Percentiles rank a stretch among this genome's conserved stretches.
These are phyloP conservation scores for Trissoscelio sp. DNA, from an alignment of 2,888 invertebrate species.

Conservation along the genomic window DNA sequence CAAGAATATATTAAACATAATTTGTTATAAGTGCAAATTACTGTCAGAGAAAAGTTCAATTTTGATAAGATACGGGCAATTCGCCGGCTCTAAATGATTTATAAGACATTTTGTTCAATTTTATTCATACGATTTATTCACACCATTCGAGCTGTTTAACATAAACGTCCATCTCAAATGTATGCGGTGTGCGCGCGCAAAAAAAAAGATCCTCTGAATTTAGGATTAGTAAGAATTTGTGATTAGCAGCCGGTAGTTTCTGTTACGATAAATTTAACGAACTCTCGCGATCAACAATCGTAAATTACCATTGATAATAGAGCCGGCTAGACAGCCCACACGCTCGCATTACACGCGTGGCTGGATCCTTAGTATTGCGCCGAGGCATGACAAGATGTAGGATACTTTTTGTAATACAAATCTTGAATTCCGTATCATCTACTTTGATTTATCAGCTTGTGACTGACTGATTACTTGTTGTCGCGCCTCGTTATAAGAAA, in stretches of 20 bases:
- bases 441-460: slow-evolving; percentile 21
- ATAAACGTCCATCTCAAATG: slow-evolving; percentile 21
- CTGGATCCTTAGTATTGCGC: slow-evolving; percentile 19
- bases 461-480: slow-evolving; percentile 53
- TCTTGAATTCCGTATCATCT: slow-evolving; percentile 29
- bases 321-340: slow-evolving; percentile 48
- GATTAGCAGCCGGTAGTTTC: slow-evolving; percentile 40
- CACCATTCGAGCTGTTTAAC: slow-evolving; percentile 12
- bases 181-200: neutral
- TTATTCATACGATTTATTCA: no score
- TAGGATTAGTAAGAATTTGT: slow-evolving; percentile 5
- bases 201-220: neutral
- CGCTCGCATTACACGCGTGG: slow-evolving; percentile 50
- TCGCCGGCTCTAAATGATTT: slow-evolving; percentile 3
- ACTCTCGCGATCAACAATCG: slow-evolving; percentile 40
- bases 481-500: slow-evolving; percentile 24
- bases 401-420: slow-evolving; percentile 28
- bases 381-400: slow-evolving; percentile 40
- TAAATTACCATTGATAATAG: slow-evolving; percentile 69
- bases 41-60: slow-evolving; percentile 4
- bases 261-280: slow-evolving; percentile 62
- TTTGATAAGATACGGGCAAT: slow-evolving; percentile 23
- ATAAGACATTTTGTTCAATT: neutral
- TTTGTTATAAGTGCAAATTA: slow-evolving; percentile 23
- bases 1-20: no score